Evolutionary conservation across 2,888 invertebrate genomes (phyloP).

Genomic region (Apodemia zela): DNA sequence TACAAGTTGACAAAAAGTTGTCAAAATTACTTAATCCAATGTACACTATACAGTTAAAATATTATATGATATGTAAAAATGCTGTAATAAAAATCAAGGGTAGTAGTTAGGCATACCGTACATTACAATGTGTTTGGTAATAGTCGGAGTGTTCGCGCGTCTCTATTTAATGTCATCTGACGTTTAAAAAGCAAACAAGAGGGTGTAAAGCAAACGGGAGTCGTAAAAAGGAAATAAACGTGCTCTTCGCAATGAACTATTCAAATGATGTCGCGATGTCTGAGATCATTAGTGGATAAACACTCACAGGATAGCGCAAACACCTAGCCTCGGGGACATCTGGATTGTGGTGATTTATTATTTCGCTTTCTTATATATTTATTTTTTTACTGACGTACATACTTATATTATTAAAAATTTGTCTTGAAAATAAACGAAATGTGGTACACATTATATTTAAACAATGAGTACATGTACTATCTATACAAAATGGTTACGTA

Average conservation of each 20-base stretch:
- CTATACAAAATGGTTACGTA: neutral
- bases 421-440: no score
- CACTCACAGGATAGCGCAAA: constrained; percentile 7
- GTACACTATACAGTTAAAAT: no score
- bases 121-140: neutral
- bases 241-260: constrained; percentile 35
- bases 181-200: constrained; percentile 8
- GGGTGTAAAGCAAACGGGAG: constrained; percentile 11
- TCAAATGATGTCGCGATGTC: constrained; percentile 36
- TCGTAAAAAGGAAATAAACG: constrained; percentile 15
- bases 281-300: constrained; percentile 35
- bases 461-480: neutral
- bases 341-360: constrained; percentile 9
- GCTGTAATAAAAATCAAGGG: no score
- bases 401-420: no score
- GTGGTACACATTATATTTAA: no score
- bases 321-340: neutral
- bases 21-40: no score
- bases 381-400: no score
- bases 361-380: neutral
- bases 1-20: no score
- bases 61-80: no score
- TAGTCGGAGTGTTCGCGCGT: neutral
- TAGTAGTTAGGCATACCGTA: neutral
- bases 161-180: constrained; percentile 12